phyloP scores from a whole-genome alignment of 2,888 invertebrate species.

The Mimachlamys varia region DNA sequence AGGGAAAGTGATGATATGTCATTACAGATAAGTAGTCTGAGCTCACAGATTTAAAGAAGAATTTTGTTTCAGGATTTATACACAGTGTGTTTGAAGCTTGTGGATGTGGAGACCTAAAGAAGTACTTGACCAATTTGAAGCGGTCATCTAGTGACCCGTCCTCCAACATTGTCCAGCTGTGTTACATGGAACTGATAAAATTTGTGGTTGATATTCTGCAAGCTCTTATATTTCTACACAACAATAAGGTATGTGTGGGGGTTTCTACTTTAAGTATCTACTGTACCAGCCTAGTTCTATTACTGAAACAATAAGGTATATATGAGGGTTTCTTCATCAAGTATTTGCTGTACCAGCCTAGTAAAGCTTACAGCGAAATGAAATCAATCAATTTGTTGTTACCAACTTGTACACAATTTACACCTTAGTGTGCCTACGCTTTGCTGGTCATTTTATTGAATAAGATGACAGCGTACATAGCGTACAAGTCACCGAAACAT shows the following conservation, averaged over 20 bases:
- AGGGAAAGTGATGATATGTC: background rate
- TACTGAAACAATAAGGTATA: too few species aligned
- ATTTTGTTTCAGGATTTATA: background rate
- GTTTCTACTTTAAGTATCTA: background rate
- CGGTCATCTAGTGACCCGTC: background rate
- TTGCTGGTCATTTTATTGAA: too few species aligned
- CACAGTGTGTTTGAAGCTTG: slow-evolving; percentile 9
- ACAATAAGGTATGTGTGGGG: background rate
- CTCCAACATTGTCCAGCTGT: background rate
- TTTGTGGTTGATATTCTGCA: background rate
- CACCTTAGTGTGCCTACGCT: too few species aligned
- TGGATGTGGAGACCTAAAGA: background rate
- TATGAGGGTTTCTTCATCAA: too few species aligned
- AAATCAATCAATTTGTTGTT: too few species aligned
- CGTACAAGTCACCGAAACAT: too few species aligned
- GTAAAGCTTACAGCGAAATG: too few species aligned
- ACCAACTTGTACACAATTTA: too few species aligned
- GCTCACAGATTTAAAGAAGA: background rate
- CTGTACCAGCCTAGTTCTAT: too few species aligned
- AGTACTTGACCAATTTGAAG: slow-evolving; percentile 8
- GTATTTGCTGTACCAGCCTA: too few species aligned
- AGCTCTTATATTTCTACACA: background rate
- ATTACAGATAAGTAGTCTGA: background rate
- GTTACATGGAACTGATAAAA: background rate
- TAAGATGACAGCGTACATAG: too few species aligned